Evolutionary conservation across 2,797 vertebrate species (phyloP).

Genomic region (Sebastes oblongus): DNA sequence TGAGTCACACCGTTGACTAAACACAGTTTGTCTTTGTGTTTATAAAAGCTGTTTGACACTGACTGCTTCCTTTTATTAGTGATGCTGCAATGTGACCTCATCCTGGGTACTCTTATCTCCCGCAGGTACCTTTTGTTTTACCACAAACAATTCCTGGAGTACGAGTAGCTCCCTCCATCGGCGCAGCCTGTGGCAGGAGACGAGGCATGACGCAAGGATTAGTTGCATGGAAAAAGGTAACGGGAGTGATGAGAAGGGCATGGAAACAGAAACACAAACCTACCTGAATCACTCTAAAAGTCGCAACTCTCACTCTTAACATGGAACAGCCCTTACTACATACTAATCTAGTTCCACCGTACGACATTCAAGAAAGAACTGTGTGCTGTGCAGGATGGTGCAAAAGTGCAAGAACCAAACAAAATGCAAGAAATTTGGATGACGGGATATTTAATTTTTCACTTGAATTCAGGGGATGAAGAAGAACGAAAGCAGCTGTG

Average conservation of each 20-base stretch:
- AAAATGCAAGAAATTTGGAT: slow-evolving; percentile 9
- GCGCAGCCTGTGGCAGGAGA: slow-evolving; percentile 39
- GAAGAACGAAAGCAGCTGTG: slow-evolving; percentile 26
- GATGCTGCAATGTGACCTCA: background rate
- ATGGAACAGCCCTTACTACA: slow-evolving; percentile 8
- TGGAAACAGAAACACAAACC: slow-evolving; percentile 11
- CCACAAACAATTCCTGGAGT: slow-evolving; percentile 98
- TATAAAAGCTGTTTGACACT: background rate
- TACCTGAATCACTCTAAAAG: slow-evolving; percentile 1
- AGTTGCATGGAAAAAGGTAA: slow-evolving; percentile 55
- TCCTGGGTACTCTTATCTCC: slow-evolving; percentile 85
- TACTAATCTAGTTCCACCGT: slow-evolving; percentile 18
- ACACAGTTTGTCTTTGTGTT: background rate
- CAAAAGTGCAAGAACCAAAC: slow-evolving; percentile 6
- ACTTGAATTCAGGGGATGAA: slow-evolving; percentile 47
- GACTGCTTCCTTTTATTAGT: background rate
- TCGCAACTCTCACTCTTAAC: slow-evolving; percentile 16
- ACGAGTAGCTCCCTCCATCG: slow-evolving; percentile 81
- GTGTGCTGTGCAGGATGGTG: background rate
- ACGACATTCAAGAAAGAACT: background rate
- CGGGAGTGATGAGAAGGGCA: slow-evolving; percentile 31
- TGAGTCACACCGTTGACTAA: background rate
- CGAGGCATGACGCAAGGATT: slow-evolving; percentile 26
- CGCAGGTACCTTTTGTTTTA: slow-evolving; percentile 95
- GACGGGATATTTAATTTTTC: slow-evolving; percentile 15